Evolutionary conservation across 2,113 vertebrate genomes (phyloP), one percentile per base, ranked within the genome.

Genomic region (Rhagologus leucostigma): DNA sequence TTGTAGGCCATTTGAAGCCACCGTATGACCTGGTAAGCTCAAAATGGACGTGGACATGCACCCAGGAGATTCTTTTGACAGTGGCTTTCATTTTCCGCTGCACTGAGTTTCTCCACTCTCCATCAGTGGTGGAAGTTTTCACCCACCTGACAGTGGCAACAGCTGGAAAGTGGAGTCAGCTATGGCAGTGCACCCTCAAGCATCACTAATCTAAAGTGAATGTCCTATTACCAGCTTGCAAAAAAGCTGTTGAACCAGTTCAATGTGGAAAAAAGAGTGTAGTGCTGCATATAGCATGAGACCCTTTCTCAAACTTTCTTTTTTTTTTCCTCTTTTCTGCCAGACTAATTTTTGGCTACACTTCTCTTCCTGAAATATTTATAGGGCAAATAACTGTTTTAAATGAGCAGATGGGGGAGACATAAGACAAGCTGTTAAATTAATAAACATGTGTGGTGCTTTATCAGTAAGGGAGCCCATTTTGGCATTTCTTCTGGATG

Each of bases 371-470:
- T 97, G 95, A 96, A 96, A 93, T 97, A 98, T 97, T 98, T 97
- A 97, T 92, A 97, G 94, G 87, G 84, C 96, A 96, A 97, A 94
- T 97, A 97, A 97, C 97, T 96, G 97, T 97, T 98, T 97, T 97
- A 95, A 98, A 94, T 96, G 97, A 98, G 97, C 98, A 98, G 98
- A 97, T 98, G 97, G 98, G 92, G 96, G 94, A 92, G 96, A 97
- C 97, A 97, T 97, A 98, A 98, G 98, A 98, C 98, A 98, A 98
- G 97, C 97, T 98, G 97, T 96, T 97, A 84, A 98, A 96, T 97
- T 97, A 98, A 97, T 98, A 98, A 98, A 97, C 97, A 97, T 96
- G 97, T 96, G 85, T 85, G 96, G 95, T 93, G 84, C 97, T 98
- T 97, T 97, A 98, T 98, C 97, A 98, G 98, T 94, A 94, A 97